Evolutionary conservation across 2,888 invertebrate genomes (phyloP), one percentile per base, ranked within the genome.

Genomic region (Ligdia adustata): DNA sequence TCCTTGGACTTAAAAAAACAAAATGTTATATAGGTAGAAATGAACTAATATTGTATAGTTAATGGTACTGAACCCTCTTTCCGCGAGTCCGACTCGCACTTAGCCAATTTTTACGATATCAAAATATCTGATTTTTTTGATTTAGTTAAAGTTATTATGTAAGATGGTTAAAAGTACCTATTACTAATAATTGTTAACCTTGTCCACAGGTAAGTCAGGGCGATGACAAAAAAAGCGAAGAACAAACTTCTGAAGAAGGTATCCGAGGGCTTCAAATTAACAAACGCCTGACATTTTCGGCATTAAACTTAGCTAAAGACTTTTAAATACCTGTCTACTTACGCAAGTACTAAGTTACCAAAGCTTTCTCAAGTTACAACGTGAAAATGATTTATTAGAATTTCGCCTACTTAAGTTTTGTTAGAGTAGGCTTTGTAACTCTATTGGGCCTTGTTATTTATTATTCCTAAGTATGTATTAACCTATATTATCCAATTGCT

Each of bases 171-270:
- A n/a, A n/a, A n/a, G n/a, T n/a, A n/a, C n/a, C n/a, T n/a, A n/a
- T n/a, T n/a, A n/a, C n/a, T n/a, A n/a, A n/a, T n/a, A n/a, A n/a
- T n/a, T n/a, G n/a, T n/a, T 22, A 43, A 31, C n/a, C 48, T 55
- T 51, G 35, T 47, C 24, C 16, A 18, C 55, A 53, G 58, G 58
- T 58, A 58, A 53, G 58, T 37, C 20, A 0, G 6, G 6, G n/a
- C 12, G 12, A 2, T 6, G 3, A 4, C 16, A 11, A n/a, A 7
- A 15, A 13, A 20, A 29, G 6, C 40, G 28, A 9, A 5, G 4
- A 20, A 12, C 18, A 9, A 38, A 34, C 9, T 18, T 9, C 14
- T 6, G 3, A 15, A 18, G 13, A 14, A 48, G 32, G 37, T 38
- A 41, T 27, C 15, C n/a, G 14, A 24, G 31, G 18, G 29, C 35